Base-by-base conservation (phyloP, 64 coral and sea anemone genomes). In the Dendrophyllia cribrosa region DNA sequence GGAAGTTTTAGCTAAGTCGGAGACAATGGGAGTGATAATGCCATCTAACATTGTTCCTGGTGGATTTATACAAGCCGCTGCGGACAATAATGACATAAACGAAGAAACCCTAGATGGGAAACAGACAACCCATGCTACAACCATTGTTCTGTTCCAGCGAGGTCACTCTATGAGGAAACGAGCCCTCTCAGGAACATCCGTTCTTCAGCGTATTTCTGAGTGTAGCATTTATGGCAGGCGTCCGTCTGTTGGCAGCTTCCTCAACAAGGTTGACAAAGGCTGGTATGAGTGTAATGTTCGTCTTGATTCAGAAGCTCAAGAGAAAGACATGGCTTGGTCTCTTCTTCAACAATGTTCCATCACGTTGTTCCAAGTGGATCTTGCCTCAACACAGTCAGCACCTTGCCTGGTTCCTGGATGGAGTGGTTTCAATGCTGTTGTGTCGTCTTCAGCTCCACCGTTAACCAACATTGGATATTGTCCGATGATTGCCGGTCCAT, bases 101-200 rank as follows among this genome's bases (percentile, higher is more conserved):
- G 92, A 70, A 23, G 82, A 86, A n/a, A 93, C 84, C 20, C 45
- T 94, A 6, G 76, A 94, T 75, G 86, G 92, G 7, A 88, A 89
- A 52, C 74, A 93, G n/a, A 94, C 92, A 19, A 94, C 86, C 20
- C 92, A 93, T 82, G 92, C 85, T 55, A 88, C 74, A 9, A 93
- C 92, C 22, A 90, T 90, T 51, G 77, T 91, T 26, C 15, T 83
- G 19, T 83, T 10, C 64, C 89, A 91, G 47, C 16, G 77, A 44
- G 69, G 59, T 56, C 79, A 92, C 43, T 83, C 55, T 11, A 73
- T 58, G 43, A 86, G 51, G 47, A 22, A 22, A 76, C 17, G 83
- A 24, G 4, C 51, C 51, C 51, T 53, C 9, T 4, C 4, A 53
- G 9, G 4, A 53, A 4, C 51, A 53, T 9, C 9, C 9, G 4